phyloP scores from a whole-genome alignment of 2,888 invertebrate species.

The Pristionchus entomophagus region DNA sequence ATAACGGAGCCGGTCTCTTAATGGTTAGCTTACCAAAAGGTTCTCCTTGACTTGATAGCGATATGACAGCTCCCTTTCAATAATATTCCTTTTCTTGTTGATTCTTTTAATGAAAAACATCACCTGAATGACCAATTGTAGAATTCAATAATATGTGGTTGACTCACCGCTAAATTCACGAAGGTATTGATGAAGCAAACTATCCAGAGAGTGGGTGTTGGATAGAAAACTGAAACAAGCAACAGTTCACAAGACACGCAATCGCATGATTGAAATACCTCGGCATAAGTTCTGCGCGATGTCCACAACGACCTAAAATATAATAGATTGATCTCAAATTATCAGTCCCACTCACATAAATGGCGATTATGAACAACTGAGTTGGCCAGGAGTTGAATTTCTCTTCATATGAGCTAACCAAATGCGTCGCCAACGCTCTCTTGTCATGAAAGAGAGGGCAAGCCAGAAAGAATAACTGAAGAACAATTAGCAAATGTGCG shows the following conservation, averaged over 20 bases:
- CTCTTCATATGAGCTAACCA: background rate
- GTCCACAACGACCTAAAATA: background rate
- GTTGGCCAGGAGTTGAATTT: background rate
- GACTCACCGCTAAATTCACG: background rate
- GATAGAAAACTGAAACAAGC: background rate
- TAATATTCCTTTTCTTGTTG: background rate
- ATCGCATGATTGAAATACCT: background rate
- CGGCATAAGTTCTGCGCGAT: background rate
- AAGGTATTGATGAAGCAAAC: constrained; percentile 8
- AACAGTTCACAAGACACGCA: too few relatives aligned
- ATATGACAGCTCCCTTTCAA: background rate
- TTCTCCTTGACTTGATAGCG: constrained; percentile 8
- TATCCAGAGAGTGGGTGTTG: background rate
- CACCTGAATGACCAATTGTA: background rate
- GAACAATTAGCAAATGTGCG: fast-evolving
- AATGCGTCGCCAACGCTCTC: background rate
- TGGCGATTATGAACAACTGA: background rate
- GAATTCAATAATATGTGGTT: background rate
- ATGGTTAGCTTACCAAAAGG: background rate
- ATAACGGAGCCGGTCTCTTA: too few relatives aligned
- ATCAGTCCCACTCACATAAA: background rate
- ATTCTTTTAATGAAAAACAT: background rate
- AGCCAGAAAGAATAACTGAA: constrained; percentile 6
- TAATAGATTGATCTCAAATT: background rate
- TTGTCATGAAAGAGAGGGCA: background rate